phyloP scores from a whole-genome alignment of 2,113 vertebrate species.

The Hippocampus mohnikei region DNA sequence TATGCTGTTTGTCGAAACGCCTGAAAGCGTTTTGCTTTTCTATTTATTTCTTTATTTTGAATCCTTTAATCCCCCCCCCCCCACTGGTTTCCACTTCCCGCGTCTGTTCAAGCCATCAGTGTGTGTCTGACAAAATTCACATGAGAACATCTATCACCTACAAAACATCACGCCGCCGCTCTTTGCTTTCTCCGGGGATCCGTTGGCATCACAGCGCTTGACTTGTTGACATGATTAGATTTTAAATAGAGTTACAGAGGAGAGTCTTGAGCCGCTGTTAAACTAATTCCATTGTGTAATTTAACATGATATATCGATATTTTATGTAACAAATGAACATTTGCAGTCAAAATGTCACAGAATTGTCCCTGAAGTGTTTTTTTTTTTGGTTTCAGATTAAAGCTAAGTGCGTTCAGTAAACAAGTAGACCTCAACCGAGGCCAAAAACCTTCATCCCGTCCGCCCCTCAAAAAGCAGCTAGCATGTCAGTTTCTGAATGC shows the following conservation, averaged over 20 bases:
- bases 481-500: neutral
- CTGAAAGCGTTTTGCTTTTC: conserved; percentile 47
- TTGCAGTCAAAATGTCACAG: neutral
- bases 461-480: too few species aligned
- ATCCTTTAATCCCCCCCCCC: conserved; percentile 10
- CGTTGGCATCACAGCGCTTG: conserved; percentile 36
- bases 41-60: neutral
- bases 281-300: neutral
- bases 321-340: too few species aligned
- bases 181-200: conserved; percentile 40
- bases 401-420: too few species aligned
- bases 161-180: conserved; percentile 55
- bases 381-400: too few species aligned
- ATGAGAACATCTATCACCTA: conserved; percentile 65
- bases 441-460: too few species aligned
- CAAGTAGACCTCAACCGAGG: too few species aligned
- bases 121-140: conserved; percentile 69
- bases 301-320: neutral
- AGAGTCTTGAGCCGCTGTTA: neutral
- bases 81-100: conserved; percentile 59
- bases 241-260: neutral
- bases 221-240: conserved; percentile 27
- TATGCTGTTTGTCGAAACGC: conserved; percentile 76
- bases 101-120: conserved; percentile 71
- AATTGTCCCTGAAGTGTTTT: neutral